Base-by-base conservation (phyloP, 1,140 invertebrate genomes). In the Drosophila navojoa region DNA sequence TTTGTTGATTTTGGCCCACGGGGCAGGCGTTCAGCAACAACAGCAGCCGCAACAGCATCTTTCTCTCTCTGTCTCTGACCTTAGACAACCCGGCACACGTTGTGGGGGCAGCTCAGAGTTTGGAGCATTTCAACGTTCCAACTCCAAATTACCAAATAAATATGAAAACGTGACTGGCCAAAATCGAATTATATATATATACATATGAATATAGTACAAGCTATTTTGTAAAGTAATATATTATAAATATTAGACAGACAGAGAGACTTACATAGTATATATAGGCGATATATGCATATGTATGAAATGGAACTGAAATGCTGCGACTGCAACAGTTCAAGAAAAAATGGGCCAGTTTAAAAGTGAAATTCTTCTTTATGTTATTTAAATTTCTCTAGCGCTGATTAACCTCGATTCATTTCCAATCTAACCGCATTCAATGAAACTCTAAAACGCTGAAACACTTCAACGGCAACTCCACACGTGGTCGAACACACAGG, bases 1-100 rank as follows among this genome's bases (percentile, higher is more conserved):
- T 49, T 38, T 54, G 58, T 70, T 75, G 67, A 59, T 79, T 68
- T 77, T 73, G 47, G 76, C 72, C 73, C 69, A 50, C 45, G 64
- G 52, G 67, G 55, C 66, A 75, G 76, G 66, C 76, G 55, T 42
- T 38, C 49, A 42, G 59, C 64, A 25, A 27, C 38, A 7, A 7
- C 38, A 10, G 40, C 40, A 42, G 38, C 42, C 25, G 29, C 47
- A 52, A 15, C 55, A 29, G 32, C 52, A 49, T 47, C 63, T 79
- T 58, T 59, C 27, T 49, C 42, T 59, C 27, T 49, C 42, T 25
- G 69, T 68, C 61, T 75, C 76, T 86, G 82, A 86, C 82, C 82
- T 79, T 55, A 63, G 79, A 86, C 82, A 86, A 86, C 79, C 82
- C 75, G 82, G 84, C 84, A 86, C 84, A 82, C 76, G 76, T 82